Percentiles rank a stretch among this genome's conserved stretches.
Conservation (phyloP, 2,888 invertebrate species). For the Clusia tigrina region DNA sequence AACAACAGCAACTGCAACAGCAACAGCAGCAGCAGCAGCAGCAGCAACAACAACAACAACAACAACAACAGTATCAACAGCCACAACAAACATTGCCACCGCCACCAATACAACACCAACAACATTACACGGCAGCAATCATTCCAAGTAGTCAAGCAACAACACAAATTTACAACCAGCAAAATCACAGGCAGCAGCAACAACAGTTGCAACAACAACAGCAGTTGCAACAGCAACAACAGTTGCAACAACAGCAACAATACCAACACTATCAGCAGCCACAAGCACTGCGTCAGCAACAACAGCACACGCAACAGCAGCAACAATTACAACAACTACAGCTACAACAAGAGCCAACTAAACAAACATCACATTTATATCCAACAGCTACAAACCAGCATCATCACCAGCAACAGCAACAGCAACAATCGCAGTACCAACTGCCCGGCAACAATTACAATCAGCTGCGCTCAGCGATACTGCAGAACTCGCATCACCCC, state of each 20-base stretch:
- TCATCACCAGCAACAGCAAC: conserved; percentile 43
- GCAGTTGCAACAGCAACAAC: conserved; percentile 40
- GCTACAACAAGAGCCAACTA: conserved; percentile 52
- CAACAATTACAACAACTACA: conserved; percentile 46
- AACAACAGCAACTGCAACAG: conserved; percentile 45
- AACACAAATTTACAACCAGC: conserved; percentile 42
- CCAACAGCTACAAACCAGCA: conserved; percentile 54
- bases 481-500: conserved; percentile 63
- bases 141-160: conserved; percentile 58
- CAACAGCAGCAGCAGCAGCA: conserved; percentile 35
- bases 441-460: conserved; percentile 55
- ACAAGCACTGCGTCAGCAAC: conserved; percentile 40
- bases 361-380: conserved; percentile 64
- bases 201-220: conserved; percentile 46
- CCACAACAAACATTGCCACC: conserved; percentile 60
- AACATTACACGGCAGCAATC: conserved; percentile 63
- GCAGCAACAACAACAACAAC: conserved; percentile 49
- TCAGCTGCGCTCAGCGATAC: conserved; percentile 61
- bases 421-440: conserved; percentile 52
- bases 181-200: conserved; percentile 43
- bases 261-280: conserved; percentile 36
- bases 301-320: conserved; percentile 40
- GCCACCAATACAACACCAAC: conserved; percentile 63
- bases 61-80: conserved; percentile 46
- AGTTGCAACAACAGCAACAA: conserved; percentile 37